These are phyloP conservation scores for Leptinotarsa rubiginosa DNA, from an alignment of 2,888 invertebrate genomes.

Conservation along the genomic window DNA sequence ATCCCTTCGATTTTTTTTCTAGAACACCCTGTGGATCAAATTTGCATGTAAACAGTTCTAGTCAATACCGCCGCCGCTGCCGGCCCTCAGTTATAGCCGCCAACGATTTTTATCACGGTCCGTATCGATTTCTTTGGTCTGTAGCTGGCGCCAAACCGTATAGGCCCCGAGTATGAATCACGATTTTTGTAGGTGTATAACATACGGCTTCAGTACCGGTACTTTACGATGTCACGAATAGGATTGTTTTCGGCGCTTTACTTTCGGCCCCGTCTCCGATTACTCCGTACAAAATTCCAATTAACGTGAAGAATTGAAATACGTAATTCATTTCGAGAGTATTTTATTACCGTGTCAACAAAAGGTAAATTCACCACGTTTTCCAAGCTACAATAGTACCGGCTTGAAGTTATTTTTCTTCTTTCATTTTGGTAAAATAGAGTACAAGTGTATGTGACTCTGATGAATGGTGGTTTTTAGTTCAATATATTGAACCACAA, in stretches of 20 bases:
- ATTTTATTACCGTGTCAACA: too few species aligned
- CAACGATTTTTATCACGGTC: conserved; percentile 19
- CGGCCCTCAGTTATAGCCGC: conserved; percentile 1
- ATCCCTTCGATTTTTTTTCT: neutral
- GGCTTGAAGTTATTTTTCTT: too few species aligned
- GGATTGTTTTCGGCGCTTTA: neutral
- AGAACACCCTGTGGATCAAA: neutral
- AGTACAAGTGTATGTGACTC: too few species aligned
- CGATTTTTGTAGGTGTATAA: conserved; percentile 20
- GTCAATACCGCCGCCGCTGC: conserved; percentile 1
- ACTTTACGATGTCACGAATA: conserved; percentile 1
- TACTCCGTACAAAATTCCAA: neutral
- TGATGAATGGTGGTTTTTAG: too few species aligned
- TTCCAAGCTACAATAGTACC: too few species aligned
- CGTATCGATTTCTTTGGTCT: conserved; percentile 26
- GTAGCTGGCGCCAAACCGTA: conserved; percentile 21
- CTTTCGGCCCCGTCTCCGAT: neutral
- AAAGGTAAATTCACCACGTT: too few species aligned
- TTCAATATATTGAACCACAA: too few species aligned
- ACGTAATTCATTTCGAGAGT: too few species aligned
- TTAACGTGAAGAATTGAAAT: neutral
- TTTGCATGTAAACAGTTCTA: too few species aligned
- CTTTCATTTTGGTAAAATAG: too few species aligned
- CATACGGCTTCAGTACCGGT: conserved; percentile 8
- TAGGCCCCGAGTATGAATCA: conserved; percentile 17